Percentiles rank a stretch among this genome's conserved stretches.
Evolutionary conservation across 2,888 invertebrate species (phyloP).

Genomic region (Pammene fasciana): DNA sequence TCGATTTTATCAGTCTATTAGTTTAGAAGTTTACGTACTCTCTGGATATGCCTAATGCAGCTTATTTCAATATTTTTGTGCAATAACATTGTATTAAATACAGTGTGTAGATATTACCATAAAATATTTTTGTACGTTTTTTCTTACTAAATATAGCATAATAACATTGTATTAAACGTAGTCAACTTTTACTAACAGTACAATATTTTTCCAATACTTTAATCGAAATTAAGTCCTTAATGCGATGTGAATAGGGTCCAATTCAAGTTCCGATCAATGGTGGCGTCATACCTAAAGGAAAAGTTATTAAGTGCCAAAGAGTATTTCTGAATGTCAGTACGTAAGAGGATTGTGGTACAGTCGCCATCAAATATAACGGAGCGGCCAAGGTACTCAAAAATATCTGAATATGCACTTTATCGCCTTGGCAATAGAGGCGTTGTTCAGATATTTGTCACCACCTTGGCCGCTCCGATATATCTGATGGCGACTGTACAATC

Average conservation of each 20-base stretch:
- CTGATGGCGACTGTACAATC: too few species aligned
- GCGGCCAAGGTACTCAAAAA: too few species aligned
- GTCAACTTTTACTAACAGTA: slow-evolving; percentile 32
- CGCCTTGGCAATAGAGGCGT: too few species aligned
- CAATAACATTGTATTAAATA: slow-evolving; percentile 38
- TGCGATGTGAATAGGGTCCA: slow-evolving; percentile 33
- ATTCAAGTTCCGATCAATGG: slow-evolving; percentile 4
- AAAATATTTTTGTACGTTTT: slow-evolving; percentile 54
- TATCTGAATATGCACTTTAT: too few species aligned
- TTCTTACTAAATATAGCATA: slow-evolving; percentile 20
- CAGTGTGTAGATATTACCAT: slow-evolving; percentile 35
- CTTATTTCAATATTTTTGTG: slow-evolving; percentile 25
- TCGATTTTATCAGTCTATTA: background rate
- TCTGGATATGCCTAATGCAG: slow-evolving; percentile 7
- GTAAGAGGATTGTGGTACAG: background rate
- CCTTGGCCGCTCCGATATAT: too few species aligned
- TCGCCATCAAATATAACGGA: too few species aligned
- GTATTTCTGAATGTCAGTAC: slow-evolving; percentile 27
- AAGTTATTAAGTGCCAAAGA: slow-evolving; percentile 33
- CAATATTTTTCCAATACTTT: slow-evolving; percentile 33
- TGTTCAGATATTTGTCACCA: too few species aligned
- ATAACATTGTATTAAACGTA: slow-evolving; percentile 10
- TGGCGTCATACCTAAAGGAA: slow-evolving; percentile 3
- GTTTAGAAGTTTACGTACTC: background rate
- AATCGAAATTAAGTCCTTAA: slow-evolving; percentile 7